phyloP scores from a whole-genome alignment of 2,113 vertebrate species.

The Chlamydotis undulata region DNA sequence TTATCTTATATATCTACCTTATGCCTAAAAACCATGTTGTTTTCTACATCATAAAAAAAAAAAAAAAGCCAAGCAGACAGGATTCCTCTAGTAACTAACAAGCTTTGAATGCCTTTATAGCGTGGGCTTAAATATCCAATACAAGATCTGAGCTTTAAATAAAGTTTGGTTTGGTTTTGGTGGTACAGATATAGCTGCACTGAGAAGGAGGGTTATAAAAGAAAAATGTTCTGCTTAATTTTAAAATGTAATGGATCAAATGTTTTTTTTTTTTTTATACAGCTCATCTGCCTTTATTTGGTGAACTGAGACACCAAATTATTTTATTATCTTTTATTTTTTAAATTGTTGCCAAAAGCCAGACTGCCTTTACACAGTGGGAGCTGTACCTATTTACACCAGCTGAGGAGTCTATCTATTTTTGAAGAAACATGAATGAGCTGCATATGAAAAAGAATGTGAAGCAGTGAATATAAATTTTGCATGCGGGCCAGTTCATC shows the following conservation, averaged over 20 bases:
- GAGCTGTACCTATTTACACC: constrained; percentile 14
- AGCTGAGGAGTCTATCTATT: not conserved
- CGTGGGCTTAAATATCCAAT: not conserved
- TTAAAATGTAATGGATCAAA: not conserved
- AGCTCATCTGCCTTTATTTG: not conserved
- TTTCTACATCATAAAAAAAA: not conserved
- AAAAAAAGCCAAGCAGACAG: not conserved
- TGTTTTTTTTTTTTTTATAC: not conserved
- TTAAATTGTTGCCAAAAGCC: not conserved
- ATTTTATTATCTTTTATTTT: not conserved
- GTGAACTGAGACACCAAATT: not conserved
- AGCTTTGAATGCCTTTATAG: constrained; percentile 15
- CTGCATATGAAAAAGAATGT: not conserved
- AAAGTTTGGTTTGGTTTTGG: constrained; percentile 10
- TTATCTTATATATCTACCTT: not conserved
- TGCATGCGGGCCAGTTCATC: not conserved
- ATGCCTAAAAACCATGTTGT: not conserved
- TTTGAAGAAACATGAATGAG: constrained; percentile 31
- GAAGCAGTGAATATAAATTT: constrained; percentile 3
- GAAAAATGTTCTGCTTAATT: not conserved
- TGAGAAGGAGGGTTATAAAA: not conserved
- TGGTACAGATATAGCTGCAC: not conserved
- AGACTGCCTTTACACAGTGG: not conserved
- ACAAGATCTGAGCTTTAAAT: not conserved
- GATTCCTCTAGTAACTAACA: constrained; percentile 30